Evolutionary conservation across 1,140 invertebrate genomes (phyloP), one percentile per base, ranked within the genome.

Genomic region (Melipona quadrifasciata): DNA sequence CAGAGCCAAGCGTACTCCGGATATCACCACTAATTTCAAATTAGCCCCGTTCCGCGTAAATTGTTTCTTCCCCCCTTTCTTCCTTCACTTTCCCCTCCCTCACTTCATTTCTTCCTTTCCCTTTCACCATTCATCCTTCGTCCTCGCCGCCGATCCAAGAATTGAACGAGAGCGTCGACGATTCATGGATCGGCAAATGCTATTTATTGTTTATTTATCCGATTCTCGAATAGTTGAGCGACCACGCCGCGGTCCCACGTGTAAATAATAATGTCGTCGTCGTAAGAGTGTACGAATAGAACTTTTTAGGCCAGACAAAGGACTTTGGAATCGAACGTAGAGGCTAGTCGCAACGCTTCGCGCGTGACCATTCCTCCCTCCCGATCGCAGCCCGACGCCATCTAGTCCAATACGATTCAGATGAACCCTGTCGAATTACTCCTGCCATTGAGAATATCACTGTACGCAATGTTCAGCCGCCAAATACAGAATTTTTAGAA

Each of bases 181-280:
- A 71, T 6, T 79, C 80, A 24, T 73, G 86, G 72, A 64, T 39
- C 57, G 57, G 87, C 55, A 80, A 64, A 84, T 80, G n/a, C 90
- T 92, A 93, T 93, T 92, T 92, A 93, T 92, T 92, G 70, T 27
- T 92, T 89, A 93, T 92, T 93, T 92, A 92, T 93, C 85, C 78
- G 27, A 11, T 61, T 53, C 2, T 79, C 53, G 51, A 88, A 82
- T 79, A 79, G 58, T 75, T 53, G 34, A 74, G 64, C 53, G 51
- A 51, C 34, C 57, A 27, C 39, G 68, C 1, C 27, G 55, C 24
- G 74, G 34, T 61, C 24, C 8, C 72, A 57, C 80, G 83, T 91
- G 89, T 91, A 91, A 86, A 90, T 91, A 86, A 90, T 91, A 91
- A 71, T 70, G 64, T 86, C 47, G n/a, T 51, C 55, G 64, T 53